Base-by-base conservation (phyloP, 2,113 vertebrate species). In the Laticauda laticaudata region DNA sequence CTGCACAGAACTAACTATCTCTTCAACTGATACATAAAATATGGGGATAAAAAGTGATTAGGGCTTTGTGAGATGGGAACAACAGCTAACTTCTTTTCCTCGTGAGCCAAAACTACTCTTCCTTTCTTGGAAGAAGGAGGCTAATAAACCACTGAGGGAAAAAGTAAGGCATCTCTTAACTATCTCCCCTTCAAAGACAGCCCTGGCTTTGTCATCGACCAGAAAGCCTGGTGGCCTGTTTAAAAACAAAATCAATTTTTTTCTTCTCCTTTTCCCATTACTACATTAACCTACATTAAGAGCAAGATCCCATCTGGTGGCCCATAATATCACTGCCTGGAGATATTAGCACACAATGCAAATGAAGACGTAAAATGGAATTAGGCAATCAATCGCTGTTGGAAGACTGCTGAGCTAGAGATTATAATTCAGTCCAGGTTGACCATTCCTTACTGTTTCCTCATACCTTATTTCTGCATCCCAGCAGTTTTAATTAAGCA, bases 361-460 rank as follows among this genome's bases (percentile, higher is more conserved):
- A 97, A 98, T 98, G 96, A 97, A 98, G 98, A 95, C 96, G 96
- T 97, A 95, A 95, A 97, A 96, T 96, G 95, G 96, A 97, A 97
- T 98, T 96, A 97, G 92, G 98, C 98, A 98, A 98, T 98, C 98
- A 97, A 96, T 98, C 98, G 97, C 97, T 95, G 93, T 96, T 98
- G 92, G 91, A 56, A 98, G 97, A 98, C 97, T 96, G 95, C 81
- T 1, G 95, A 96, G 96, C 93, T 95, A 95, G 94, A 97, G 97
- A 98, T 98, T 98, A 97, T 96, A 93, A 92, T 90, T 92, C 95
- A 93, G 96, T 93, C 96, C 95, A 21, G 93, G 95, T 94, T 96
- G 87, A 96, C 97, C 96, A 96, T 97, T 95, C 29, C 43, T 87
- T 43, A 81, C 75, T 43, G 34, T 45, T 87, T 87, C 20, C 75